These are phyloP conservation scores for Limnothrissa miodon DNA, from an alignment of 2,113 vertebrate genomes.

Conservation along the genomic window DNA sequence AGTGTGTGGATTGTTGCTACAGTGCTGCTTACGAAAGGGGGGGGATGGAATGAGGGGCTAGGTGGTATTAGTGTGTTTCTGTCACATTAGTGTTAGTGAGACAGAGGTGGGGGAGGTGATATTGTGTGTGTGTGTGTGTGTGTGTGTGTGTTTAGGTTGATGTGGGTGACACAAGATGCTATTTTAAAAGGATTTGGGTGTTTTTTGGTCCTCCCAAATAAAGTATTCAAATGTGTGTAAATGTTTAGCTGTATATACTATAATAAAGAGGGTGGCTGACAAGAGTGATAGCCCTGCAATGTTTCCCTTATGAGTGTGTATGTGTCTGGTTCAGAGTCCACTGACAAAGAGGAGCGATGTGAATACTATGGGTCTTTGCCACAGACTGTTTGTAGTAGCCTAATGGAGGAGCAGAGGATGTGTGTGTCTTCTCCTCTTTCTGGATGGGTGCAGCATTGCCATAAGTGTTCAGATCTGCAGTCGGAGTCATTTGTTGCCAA, in stretches of 20 bases:
- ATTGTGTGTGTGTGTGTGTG: slow-evolving; percentile 19
- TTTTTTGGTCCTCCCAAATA: too few species aligned
- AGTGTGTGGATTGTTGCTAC: slow-evolving; percentile 37
- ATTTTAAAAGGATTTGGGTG: too few species aligned
- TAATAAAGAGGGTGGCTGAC: neutral
- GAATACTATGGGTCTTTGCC: slow-evolving; percentile 49
- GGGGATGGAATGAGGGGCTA: slow-evolving; percentile 13
- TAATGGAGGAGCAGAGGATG: slow-evolving; percentile 47
- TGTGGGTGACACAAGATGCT: too few species aligned
- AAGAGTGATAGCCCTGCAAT: neutral
- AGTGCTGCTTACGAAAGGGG: slow-evolving; percentile 47
- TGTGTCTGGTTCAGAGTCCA: slow-evolving; percentile 4
- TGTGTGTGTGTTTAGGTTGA: too few species aligned
- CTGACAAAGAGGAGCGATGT: slow-evolving; percentile 17
- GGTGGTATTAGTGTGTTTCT: neutral
- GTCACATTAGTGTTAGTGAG: neutral
- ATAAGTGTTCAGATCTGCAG: slow-evolving; percentile 52
- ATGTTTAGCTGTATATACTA: neutral
- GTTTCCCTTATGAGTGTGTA: neutral
- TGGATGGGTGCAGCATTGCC: slow-evolving; percentile 43
- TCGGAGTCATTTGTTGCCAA: slow-evolving; percentile 70
- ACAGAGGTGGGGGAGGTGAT: slow-evolving; percentile 13
- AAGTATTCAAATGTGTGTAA: neutral
- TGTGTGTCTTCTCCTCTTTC: slow-evolving; percentile 51
- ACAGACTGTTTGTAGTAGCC: slow-evolving; percentile 51